Percentiles rank a stretch among this genome's conserved stretches.
Evolutionary conservation across 2,888 invertebrate species (phyloP).

Genomic region (Teleogryllus oceanicus): DNA sequence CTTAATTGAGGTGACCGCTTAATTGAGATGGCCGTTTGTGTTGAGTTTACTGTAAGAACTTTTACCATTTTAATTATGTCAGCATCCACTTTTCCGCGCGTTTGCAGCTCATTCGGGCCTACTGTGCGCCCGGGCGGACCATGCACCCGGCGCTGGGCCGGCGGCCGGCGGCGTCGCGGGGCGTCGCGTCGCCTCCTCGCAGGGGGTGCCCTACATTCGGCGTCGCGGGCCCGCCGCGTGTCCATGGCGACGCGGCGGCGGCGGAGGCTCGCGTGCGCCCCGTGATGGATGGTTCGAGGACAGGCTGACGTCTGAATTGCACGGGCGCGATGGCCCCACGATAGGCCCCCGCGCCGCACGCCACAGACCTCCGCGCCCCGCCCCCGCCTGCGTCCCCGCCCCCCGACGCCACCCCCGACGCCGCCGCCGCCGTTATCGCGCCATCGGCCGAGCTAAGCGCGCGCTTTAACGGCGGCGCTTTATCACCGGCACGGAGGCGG

Average conservation of each 20-base stretch:
- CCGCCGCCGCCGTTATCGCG: not conserved
- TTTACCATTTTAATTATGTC: too few species aligned
- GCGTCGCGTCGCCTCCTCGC: not conserved
- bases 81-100: too few species aligned
- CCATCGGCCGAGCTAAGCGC: not conserved
- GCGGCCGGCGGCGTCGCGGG: too few species aligned
- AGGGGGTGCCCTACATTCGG: not conserved
- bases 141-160: too few species aligned
- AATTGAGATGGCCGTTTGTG: too few species aligned
- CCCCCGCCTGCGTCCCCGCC: not conserved
- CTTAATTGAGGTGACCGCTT: too few species aligned
- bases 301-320: slow-evolving; percentile 18
- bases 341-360: not conserved
- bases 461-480: slow-evolving; percentile 9
- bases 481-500: not conserved
- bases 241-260: not conserved
- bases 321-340: not conserved
- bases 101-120: too few species aligned
- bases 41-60: too few species aligned
- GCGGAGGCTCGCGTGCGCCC: not conserved
- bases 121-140: too few species aligned
- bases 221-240: not conserved
- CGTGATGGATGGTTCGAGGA: slow-evolving; percentile 18
- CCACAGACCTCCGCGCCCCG: not conserved
- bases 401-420: not conserved